Evolutionary conservation across 2,113 vertebrate genomes (phyloP).

Genomic region (Petromus typicus): DNA sequence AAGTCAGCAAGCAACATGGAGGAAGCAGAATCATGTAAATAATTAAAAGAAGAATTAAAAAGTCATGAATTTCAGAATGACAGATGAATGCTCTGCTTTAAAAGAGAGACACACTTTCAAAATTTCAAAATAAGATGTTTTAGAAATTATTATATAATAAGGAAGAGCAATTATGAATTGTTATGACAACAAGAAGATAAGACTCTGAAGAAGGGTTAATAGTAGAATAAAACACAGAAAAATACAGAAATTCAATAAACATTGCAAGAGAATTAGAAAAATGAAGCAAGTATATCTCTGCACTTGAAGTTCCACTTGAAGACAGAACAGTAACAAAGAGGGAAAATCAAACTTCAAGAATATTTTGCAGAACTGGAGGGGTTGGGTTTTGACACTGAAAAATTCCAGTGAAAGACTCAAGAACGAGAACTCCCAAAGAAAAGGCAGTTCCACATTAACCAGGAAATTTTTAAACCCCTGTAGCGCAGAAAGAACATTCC

Average conservation of each 20-base stretch:
- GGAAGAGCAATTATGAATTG: background rate
- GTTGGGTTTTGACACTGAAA: background rate
- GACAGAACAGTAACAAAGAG: background rate
- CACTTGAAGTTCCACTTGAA: background rate
- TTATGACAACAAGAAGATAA: background rate
- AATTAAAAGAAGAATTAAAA: background rate
- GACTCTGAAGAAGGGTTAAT: background rate
- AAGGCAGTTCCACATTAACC: background rate
- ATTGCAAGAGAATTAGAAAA: background rate
- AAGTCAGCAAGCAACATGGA: background rate
- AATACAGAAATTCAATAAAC: background rate
- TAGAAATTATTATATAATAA: too few species aligned
- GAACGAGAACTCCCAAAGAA: background rate
- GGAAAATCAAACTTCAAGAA: background rate
- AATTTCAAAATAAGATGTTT: background rate
- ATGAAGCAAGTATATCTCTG: background rate
- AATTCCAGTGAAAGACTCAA: background rate
- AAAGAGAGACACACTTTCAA: background rate
- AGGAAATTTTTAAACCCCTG: background rate
- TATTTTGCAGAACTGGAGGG: background rate
- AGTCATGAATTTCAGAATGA: conserved; percentile 7
- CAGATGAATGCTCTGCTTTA: background rate
- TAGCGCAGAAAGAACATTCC: background rate
- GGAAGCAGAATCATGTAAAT: background rate
- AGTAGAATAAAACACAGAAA: background rate